Evolutionary conservation across 1,140 invertebrate species (phyloP), one percentile per base, ranked within the genome.

Genomic region (Asbolus verrucosus): DNA sequence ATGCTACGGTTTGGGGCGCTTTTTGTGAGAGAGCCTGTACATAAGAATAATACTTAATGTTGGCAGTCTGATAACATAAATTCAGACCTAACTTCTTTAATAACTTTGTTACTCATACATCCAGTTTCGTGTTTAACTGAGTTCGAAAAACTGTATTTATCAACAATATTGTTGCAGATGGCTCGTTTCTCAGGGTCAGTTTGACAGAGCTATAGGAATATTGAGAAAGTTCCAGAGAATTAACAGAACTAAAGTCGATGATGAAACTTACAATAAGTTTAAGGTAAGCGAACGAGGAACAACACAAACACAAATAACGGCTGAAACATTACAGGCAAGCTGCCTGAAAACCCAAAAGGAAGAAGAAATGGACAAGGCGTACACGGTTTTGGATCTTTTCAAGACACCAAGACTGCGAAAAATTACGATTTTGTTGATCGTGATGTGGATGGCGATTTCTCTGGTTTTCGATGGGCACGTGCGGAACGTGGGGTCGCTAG

Each of bases 391-490:
- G 31, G 92, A 94, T 82, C 84, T 94, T 0, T 93, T 94, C 80
- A 89, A 83, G 76, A 92, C 88, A 2, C 90, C 91, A 0, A 82
- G 91, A 2, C 76, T 94, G 6, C 80, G 92, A 2, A 87, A 86
- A 41, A 91, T 90, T 36, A 91, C 91, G 0, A 80, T 94, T 13
- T 80, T 94, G 0, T 83, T 94, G 31, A 91, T 92, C 71, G 41
- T 92, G 2, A 92, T 94, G 59, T 94, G 93, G 92, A 94, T 95
- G 91, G 86, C 88, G 6, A 91, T 95, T 63, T 94, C 92, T 0
- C 77, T 96, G 78, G 90, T 94, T 0, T 95, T 95, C 76, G 93
- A 95, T 74, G 93, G 93, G 0, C 92, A 95, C 77, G 92, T 94
- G 1, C 83, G 93, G 76, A 94, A 94, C 73, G 92, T 94, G 0